Base-by-base conservation (phyloP, 53 echinoderm and acorn worm species). In the Crossaster papposus region DNA sequence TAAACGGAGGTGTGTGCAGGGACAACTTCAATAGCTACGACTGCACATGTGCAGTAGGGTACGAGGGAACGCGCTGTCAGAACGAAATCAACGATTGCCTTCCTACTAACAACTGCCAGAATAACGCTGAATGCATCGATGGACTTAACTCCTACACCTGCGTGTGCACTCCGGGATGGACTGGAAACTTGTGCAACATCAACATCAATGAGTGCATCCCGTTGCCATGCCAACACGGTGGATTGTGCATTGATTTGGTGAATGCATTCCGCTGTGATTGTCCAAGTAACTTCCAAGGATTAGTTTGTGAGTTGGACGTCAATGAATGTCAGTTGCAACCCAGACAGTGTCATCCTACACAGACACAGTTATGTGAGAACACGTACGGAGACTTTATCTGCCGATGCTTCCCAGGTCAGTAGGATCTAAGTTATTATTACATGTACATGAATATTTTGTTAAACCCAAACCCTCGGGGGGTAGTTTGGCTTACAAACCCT, bases 141-240 rank as follows among this genome's bases (percentile, higher is more conserved):
- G 96, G 93, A 12, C 51, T 93, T 26, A 94, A 96, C 63, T 30
- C 77, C 24, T 96, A 94, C 81, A 89, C 94, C 1, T 98, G 98
- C 30, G 70, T 73, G 2, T 98, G 98, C 50, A 51, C 80, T 0
- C 77, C 94, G 22, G 98, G 98, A 0, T 98, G 91, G 85, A 52
- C 79, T 28, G 98, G 98, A 4, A 28, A 65, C n/a, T 81, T 91
- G 81, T 98, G 98, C 81, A 78, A 90, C 17, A 33, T 68, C 34
- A 95, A 96, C 53, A 89, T 99, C 14, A 30, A 99, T 28, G 99
- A 99, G 51, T 99, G 99, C 90, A 36, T 79, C 3, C 94, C 96
- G 6, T 54, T 85, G 4, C 99, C 96, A 15, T 99, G 99, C 78
- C 81, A 90, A 58, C 90, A 96, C 65, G 93, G 92, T 22, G 99